phyloP scores from a whole-genome alignment of 2,888 invertebrate species.

The Drosophila hamatofila region DNA sequence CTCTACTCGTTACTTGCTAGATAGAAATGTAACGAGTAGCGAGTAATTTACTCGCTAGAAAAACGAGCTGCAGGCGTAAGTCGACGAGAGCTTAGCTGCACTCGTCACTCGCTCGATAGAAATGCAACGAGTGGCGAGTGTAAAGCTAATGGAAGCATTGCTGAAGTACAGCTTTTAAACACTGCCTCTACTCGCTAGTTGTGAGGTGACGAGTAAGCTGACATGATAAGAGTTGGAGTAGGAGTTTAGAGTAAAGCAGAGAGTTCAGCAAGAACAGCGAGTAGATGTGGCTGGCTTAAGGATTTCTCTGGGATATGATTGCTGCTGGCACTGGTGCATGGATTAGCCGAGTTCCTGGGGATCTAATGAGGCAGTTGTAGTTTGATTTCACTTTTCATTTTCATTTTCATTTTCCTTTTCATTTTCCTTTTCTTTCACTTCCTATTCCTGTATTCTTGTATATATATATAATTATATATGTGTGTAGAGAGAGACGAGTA shows the following conservation, averaged over 20 bases:
- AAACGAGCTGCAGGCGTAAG: background rate
- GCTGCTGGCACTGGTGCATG: slow-evolving; percentile 9
- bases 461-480: background rate
- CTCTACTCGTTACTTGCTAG: background rate
- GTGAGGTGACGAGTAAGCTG: background rate
- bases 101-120: background rate
- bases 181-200: background rate
- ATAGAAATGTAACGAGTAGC: slow-evolving; percentile 1
- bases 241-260: background rate
- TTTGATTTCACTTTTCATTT: slow-evolving; percentile 2
- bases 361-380: slow-evolving; percentile 48
- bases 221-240: background rate
- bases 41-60: background rate
- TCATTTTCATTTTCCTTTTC: background rate
- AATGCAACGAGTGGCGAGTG: background rate
- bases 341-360: slow-evolving; percentile 15
- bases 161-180: background rate
- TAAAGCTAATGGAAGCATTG: background rate
- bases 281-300: background rate
- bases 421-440: background rate
- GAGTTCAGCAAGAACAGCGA: background rate
- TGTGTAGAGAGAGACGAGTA: slow-evolving; percentile 2
- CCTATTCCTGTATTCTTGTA: slow-evolving; percentile 11
- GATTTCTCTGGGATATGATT: slow-evolving; percentile 1
- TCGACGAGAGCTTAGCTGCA: background rate